phyloP scores from a whole-genome alignment of 2,888 invertebrate species.

The Tenthredo distinguenda region DNA sequence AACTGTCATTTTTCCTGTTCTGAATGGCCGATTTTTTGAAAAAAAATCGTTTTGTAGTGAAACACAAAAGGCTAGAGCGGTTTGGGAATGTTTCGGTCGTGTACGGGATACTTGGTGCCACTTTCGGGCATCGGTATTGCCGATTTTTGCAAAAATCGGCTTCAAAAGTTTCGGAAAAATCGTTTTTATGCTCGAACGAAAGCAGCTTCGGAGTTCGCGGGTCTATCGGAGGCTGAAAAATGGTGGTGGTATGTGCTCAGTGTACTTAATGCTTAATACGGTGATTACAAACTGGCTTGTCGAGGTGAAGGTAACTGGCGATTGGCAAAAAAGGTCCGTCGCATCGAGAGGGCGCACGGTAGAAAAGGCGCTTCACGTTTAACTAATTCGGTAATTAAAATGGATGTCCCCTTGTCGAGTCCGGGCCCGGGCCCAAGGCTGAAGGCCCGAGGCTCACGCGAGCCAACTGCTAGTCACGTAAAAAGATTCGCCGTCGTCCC shows the following conservation, averaged over 20 bases:
- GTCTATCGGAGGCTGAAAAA: background rate
- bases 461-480: constrained; percentile 47
- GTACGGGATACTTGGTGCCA: background rate
- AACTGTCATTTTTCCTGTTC: too few relatives aligned
- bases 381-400: constrained; percentile 72
- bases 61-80: background rate
- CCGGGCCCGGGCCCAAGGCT: constrained; percentile 56
- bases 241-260: background rate
- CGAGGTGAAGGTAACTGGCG: constrained; percentile 31
- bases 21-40: too few relatives aligned
- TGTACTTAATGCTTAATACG: constrained; percentile 1
- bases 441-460: constrained; percentile 42
- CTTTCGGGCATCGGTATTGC: background rate
- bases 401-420: constrained; percentile 65
- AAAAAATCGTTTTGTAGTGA: background rate
- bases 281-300: constrained; percentile 22
- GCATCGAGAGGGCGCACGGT: background rate
- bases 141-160: background rate
- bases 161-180: background rate
- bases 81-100: background rate
- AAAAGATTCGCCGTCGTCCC: constrained; percentile 49
- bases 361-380: constrained; percentile 57
- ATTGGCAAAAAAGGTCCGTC: constrained; percentile 30
- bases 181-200: background rate
- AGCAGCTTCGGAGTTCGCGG: background rate